Evolutionary conservation across 2,797 vertebrate genomes (phyloP), one percentile per base, ranked within the genome.

Genomic region (Enteromius anoplus): DNA sequence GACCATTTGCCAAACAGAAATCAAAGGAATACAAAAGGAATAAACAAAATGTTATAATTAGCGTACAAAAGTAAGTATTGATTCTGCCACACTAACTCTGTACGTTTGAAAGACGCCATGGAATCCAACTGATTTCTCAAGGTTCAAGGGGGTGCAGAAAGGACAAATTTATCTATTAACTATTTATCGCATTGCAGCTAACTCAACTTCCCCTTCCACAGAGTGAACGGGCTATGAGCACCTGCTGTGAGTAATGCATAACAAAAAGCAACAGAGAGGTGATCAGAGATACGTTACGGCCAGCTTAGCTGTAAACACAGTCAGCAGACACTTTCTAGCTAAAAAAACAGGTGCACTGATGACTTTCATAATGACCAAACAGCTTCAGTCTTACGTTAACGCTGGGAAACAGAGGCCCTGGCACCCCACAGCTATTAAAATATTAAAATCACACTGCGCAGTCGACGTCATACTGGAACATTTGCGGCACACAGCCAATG

Each of bases 311-410:
- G 34, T 34, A 51, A 49, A 80, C n/a, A n/a, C 66, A 45, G 53
- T 58, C 40, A 45, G 49, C 26, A 60, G 32, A 51, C 14, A 2
- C 34, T 29, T 40, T 23, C 34, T 64, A 23, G 80, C 40, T 51
- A 26, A 73, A 65, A 42, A 81, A 64, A 73, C 70, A 75, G 80
- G 42, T 53, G 45, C 79, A 71, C 26, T 69, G 58, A 71, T 78
- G 73, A 81, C 85, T 86, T 83, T 77, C 40, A 60, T 70, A 76
- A 75, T 58, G 26, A 42, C 21, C 69, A 45, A 65, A 53, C 11
- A 14, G 7, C 37, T 49, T 66, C 70, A 32, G 21, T 82, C 62
- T 26, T 42, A n/a, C 3, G 19, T 45, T 76, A 68, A 66, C 14
- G 47, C 21, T 32, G 47, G 5, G 5, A 82, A 68, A 76, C 45